These are phyloP conservation scores for Hylaeus volcanicus DNA, from an alignment of 1,140 invertebrate species.

Conservation along the genomic window DNA sequence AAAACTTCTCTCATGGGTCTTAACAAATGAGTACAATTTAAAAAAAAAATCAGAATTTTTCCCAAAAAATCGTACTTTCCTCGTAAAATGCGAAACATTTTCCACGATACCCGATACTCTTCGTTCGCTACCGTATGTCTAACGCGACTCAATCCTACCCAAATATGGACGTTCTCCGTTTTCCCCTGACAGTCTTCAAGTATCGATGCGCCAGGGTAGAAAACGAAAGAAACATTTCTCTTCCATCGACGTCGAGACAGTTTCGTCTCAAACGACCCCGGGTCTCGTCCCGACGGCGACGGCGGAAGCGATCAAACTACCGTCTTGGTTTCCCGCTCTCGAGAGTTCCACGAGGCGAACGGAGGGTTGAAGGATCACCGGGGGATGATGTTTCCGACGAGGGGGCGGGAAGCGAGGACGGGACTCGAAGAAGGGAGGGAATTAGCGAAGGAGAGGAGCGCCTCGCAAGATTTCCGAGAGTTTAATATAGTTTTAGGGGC, in stretches of 20 bases:
- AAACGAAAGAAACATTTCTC: neutral
- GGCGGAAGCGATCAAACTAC: conserved; percentile 74
- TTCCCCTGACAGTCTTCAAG: neutral
- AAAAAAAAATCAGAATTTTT: too few relatives aligned
- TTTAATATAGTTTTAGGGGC: conserved; percentile 81
- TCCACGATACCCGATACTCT: too few relatives aligned
- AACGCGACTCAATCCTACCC: too few relatives aligned
- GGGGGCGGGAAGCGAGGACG: conserved; percentile 14
- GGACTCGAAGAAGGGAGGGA: conserved; percentile 64
- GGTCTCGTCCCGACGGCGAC: conserved; percentile 45
- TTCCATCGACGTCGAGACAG: neutral
- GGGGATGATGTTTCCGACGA: conserved; percentile 52
- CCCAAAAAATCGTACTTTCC: too few relatives aligned
- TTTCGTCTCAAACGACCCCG: neutral
- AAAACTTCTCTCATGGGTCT: too few relatives aligned
- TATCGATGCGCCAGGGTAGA: neutral
- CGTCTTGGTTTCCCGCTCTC: conserved; percentile 70
- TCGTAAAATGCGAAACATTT: too few relatives aligned
- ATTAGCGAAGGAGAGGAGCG: conserved; percentile 64
- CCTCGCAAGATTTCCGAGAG: conserved; percentile 78
- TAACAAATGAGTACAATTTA: too few relatives aligned
- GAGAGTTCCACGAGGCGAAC: conserved; percentile 25
- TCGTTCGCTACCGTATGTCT: too few relatives aligned
- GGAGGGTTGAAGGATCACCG: conserved; percentile 56
- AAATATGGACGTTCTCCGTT: too few relatives aligned